Evolutionary conservation across 2,797 vertebrate species (phyloP).

Genomic region (Rhinichthys osculus): DNA sequence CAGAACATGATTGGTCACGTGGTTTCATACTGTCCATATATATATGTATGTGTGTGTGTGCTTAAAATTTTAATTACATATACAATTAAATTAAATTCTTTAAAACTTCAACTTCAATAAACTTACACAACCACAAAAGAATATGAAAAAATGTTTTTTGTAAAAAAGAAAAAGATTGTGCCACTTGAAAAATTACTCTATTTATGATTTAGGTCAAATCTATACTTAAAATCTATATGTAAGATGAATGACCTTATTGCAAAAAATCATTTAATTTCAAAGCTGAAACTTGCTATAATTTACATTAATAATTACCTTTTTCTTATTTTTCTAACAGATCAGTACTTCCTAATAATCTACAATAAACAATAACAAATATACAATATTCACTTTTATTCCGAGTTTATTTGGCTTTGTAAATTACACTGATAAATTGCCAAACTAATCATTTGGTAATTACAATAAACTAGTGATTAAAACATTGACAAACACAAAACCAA

Average conservation of each 20-base stretch:
- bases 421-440: not conserved
- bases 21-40: too few relatives aligned
- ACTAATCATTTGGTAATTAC: conserved; percentile 2
- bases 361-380: not conserved
- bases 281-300: not conserved
- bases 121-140: not conserved
- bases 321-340: not conserved
- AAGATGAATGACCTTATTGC: not conserved
- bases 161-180: not conserved
- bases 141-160: not conserved
- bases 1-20: too few relatives aligned
- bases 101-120: not conserved
- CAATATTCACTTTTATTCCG: not conserved
- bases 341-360: not conserved
- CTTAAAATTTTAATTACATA: not conserved
- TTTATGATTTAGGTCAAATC: not conserved
- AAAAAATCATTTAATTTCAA: not conserved
- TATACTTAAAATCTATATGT: not conserved
- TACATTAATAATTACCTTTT: not conserved
- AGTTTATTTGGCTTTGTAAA: conserved; percentile 12
- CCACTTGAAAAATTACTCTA: not conserved
- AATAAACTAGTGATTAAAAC: conserved; percentile 1
- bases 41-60: not conserved
- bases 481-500: not conserved
- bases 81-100: not conserved